Evolutionary conservation across 1,140 invertebrate genomes (phyloP).

Genomic region (Pseudomyrmex dendroicus): DNA sequence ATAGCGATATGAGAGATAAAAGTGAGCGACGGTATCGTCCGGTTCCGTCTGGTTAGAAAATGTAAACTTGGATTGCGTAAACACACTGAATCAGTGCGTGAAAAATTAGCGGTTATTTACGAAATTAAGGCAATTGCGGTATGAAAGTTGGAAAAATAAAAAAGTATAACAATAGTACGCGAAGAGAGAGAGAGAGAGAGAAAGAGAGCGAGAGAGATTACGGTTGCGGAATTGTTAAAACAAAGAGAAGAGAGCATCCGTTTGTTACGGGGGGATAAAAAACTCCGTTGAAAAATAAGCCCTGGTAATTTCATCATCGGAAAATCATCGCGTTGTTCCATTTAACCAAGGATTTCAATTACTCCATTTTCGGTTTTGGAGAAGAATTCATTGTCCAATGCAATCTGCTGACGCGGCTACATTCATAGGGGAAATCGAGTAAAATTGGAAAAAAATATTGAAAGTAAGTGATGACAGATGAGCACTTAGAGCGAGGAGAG

Average conservation of each 20-base stretch:
- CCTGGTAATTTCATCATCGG: slow-evolving; percentile 24
- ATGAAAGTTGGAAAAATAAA: no score
- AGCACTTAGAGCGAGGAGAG: not conserved
- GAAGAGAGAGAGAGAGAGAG: no score
- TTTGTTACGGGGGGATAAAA: not conserved
- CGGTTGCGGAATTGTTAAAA: not conserved
- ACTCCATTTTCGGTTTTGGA: slow-evolving; percentile 20
- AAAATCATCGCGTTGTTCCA: slow-evolving; percentile 13
- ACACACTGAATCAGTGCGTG: no score
- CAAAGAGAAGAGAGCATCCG: not conserved
- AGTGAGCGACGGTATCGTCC: no score
- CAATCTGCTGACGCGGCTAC: slow-evolving; percentile 21
- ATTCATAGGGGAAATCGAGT: slow-evolving; percentile 36
- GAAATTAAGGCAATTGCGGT: no score
- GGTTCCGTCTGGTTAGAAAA: no score
- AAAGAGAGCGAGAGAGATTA: no score
- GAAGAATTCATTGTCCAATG: slow-evolving; percentile 23
- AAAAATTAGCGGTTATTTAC: no score
- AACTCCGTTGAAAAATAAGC: not conserved
- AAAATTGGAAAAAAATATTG: slow-evolving; percentile 42
- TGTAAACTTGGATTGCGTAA: no score
- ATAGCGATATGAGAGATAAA: no score
- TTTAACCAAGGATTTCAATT: slow-evolving; percentile 32
- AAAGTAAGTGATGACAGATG: slow-evolving; percentile 23
- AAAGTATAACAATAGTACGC: no score